These are phyloP conservation scores for Meloe dianella DNA, from an alignment of 2,888 invertebrate species.

Conservation along the genomic window DNA sequence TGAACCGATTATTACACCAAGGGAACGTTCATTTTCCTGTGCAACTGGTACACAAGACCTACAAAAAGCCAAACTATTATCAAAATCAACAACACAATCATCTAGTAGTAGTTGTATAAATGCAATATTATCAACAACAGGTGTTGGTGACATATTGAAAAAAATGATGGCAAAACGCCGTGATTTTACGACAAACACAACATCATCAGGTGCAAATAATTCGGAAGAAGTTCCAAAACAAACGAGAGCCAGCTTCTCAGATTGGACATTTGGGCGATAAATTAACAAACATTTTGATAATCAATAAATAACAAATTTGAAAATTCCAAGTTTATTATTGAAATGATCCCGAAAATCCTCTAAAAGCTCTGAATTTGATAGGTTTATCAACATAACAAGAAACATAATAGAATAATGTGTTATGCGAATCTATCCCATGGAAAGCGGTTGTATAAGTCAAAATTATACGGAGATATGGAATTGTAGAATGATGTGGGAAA, in stretches of 20 bases:
- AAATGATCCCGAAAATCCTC: background rate
- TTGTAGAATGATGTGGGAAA: background rate
- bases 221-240: constrained; percentile 44
- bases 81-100: constrained; percentile 46
- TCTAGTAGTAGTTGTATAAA: constrained; percentile 57
- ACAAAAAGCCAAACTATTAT: constrained; percentile 49
- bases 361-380: background rate
- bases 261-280: constrained; percentile 43
- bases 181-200: constrained; percentile 48
- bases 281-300: background rate
- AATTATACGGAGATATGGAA: background rate
- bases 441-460: background rate
- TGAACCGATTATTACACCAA: constrained; percentile 38
- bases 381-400: background rate
- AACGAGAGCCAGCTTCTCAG: constrained; percentile 54
- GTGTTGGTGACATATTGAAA: constrained; percentile 58
- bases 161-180: constrained; percentile 56
- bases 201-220: constrained; percentile 38
- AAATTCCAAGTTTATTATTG: background rate
- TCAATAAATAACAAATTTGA: background rate
- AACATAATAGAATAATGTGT: background rate
- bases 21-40: constrained; percentile 54
- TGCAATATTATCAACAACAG: constrained; percentile 54
- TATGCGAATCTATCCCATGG: background rate
- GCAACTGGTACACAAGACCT: constrained; percentile 49